Evolutionary conservation across 2,888 invertebrate species (phyloP).

Genomic region (Limnephilus marmoratus): DNA sequence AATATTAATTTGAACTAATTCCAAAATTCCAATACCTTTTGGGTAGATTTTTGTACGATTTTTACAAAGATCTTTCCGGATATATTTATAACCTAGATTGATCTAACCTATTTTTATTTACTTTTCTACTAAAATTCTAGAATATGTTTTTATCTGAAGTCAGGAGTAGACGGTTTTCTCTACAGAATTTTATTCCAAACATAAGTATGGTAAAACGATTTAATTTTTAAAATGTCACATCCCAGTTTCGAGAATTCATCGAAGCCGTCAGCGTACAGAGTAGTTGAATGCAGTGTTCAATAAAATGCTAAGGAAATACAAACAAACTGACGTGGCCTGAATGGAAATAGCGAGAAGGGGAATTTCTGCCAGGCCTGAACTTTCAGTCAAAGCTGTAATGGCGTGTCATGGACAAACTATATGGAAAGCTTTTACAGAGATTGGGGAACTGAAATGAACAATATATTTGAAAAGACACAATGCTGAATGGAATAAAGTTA

Average conservation of each 20-base stretch:
- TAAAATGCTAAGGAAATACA: constrained; percentile 57
- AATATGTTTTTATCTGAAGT: no score
- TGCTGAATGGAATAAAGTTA: neutral
- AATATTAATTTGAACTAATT: no score
- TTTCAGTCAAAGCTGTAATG: neutral
- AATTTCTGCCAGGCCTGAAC: neutral
- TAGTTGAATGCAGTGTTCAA: constrained; percentile 9
- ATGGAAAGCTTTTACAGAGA: neutral
- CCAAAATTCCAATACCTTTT: no score
- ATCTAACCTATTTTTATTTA: no score
- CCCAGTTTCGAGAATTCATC: neutral
- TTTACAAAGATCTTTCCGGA: no score
- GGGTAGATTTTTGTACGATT: no score
- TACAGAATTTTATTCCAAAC: no score
- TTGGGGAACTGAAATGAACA: neutral
- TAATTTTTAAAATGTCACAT: neutral
- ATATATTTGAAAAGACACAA: neutral
- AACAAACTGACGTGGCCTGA: constrained; percentile 39
- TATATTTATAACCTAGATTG: no score
- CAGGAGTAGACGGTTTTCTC: no score
- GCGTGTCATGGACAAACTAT: neutral
- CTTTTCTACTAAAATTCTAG: no score
- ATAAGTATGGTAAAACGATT: neutral
- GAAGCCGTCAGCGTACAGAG: neutral
- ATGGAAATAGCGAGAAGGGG: neutral